Base-by-base conservation (phyloP, 2,113 vertebrate species). In the Mastomys natalensis region DNA sequence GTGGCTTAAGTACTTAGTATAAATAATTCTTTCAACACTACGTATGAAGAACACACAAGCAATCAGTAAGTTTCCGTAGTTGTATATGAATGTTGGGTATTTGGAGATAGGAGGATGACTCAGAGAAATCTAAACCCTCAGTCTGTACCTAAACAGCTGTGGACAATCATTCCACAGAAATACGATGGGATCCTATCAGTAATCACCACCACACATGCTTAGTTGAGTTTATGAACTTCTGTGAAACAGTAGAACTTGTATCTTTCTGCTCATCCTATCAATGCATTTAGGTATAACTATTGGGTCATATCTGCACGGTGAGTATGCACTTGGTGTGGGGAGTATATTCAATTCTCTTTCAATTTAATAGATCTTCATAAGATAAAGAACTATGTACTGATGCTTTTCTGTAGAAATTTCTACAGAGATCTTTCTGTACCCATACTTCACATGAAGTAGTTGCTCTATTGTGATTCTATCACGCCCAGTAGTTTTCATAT, bases 221-320 rank as follows among this genome's bases (percentile, higher is more conserved):
- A 72, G 92, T 17, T 92, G 58, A 95, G 87, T 80, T 87, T 90
- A 72, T 84, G 58, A 87, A 74, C 87, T 73, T 95, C n/a, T 90
- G 24, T 51, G 2, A 31, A 92, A 37, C 15, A n/a, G 37, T 87
- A 82, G 66, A 34, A 90, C 48, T 89, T 68, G 8, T 26, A 11
- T 84, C 58, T 37, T 68, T 93, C 95, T n/a, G 73, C 9, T 72
- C 93, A 78, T 95, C 19, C 92, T 55, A 34, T 72, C 19, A 45
- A 45, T 66, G 19, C 66, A 58, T 26, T 19, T 58, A 12, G 51
- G 34, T 37, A 4, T 64, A 10, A 24, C 10, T 80, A 78, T 82
- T 72, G 37, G n/a, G 16, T 12, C 29, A 26, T 73, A 43, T 72
- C 10, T 72, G 29, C 13, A 77, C 24, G 66, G 40, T 37, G 5